Evolutionary conservation across 2,797 vertebrate species (phyloP).

Genomic region (Peromyscus nudipes): DNA sequence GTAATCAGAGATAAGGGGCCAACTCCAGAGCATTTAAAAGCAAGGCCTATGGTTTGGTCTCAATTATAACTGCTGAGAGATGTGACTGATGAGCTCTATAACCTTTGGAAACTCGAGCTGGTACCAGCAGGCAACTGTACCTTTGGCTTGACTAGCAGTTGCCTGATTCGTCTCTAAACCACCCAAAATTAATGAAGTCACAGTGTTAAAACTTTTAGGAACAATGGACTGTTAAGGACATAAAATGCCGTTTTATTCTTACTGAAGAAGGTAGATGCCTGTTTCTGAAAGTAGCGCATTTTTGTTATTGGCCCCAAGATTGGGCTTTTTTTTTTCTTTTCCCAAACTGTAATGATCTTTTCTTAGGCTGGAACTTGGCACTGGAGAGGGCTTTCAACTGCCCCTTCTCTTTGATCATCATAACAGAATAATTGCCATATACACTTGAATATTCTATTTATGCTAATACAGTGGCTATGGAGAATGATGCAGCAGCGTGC

Average conservation of each 20-base stretch:
- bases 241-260: constrained; percentile 47
- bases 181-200: not conserved
- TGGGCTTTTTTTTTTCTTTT: not conserved
- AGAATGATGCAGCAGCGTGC: constrained; percentile 61
- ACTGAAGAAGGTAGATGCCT: constrained; percentile 54
- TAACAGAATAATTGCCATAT: constrained; percentile 78
- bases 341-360: constrained; percentile 56
- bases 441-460: constrained; percentile 75
- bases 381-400: constrained; percentile 45
- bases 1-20: constrained; percentile 22
- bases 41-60: not conserved
- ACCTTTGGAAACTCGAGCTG: constrained; percentile 18
- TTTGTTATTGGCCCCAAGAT: constrained; percentile 36
- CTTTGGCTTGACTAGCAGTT: not conserved
- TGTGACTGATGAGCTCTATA: not conserved
- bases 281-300: constrained; percentile 66
- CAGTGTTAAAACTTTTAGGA: constrained; percentile 15
- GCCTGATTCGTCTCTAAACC: constrained; percentile 50
- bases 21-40: not conserved
- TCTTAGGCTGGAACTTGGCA: constrained; percentile 19
- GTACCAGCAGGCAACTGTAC: not conserved
- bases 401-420: constrained; percentile 71
- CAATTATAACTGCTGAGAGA: not conserved
- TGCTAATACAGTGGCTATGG: constrained; percentile 70
- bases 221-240: not conserved